Percentiles rank a stretch among this genome's conserved stretches.
Evolutionary conservation across 30 jellyfish, hydroid and myxozoan genomes (phyloP).

Genomic region (Turritopsis rubra): DNA sequence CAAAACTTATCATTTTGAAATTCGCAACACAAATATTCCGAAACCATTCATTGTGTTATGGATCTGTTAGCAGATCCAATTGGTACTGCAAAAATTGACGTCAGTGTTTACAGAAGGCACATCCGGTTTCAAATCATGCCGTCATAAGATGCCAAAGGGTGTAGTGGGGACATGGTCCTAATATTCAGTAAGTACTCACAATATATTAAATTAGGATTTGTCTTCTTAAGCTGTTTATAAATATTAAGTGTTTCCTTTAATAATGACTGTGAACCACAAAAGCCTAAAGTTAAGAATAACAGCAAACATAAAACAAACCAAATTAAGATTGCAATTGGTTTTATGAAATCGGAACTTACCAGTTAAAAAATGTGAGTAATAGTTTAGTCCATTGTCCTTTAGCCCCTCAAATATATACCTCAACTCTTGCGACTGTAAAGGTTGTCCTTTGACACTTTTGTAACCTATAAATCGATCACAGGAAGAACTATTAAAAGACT

Average conservation of each 20-base stretch:
- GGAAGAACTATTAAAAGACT: too few species aligned
- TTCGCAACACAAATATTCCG: too few species aligned
- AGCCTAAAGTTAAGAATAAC: slow-evolving; percentile 34
- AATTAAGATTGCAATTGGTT: background rate
- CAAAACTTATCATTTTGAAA: too few species aligned
- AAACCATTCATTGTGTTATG: too few species aligned
- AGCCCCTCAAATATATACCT: slow-evolving; percentile 54
- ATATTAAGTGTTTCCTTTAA: slow-evolving; percentile 46
- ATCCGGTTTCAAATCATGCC: too few species aligned
- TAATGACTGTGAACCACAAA: slow-evolving; percentile 65
- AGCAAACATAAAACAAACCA: background rate
- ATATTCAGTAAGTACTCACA: too few species aligned
- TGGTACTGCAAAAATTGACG: too few species aligned
- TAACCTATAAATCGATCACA: slow-evolving; percentile 50
- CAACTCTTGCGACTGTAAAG: slow-evolving; percentile 45
- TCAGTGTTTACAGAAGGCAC: too few species aligned
- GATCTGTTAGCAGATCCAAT: too few species aligned
- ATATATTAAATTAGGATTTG: slow-evolving; percentile 49
- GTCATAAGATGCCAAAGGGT: too few species aligned
- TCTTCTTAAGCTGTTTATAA: slow-evolving; percentile 41
- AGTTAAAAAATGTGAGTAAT: slow-evolving; percentile 81
- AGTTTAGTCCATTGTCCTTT: slow-evolving; percentile 44
- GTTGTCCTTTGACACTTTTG: slow-evolving; percentile 62
- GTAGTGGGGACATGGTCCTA: too few species aligned
- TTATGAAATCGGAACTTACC: slow-evolving; percentile 32